phyloP scores from a whole-genome alignment of 2,797 vertebrate genomes.

The Hemitrygon akajei region DNA sequence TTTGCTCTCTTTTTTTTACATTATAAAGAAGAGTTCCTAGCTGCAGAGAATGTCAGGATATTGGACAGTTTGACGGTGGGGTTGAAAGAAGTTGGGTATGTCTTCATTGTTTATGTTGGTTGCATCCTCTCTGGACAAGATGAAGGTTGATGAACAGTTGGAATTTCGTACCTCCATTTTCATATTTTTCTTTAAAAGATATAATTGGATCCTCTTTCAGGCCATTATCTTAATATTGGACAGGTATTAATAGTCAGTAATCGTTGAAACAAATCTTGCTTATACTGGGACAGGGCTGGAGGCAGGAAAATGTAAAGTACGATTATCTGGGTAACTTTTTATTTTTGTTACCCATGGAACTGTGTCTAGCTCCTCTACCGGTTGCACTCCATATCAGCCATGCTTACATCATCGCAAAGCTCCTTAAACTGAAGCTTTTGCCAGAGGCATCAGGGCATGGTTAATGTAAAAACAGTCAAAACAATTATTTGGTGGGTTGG shows the following conservation, averaged over 20 bases:
- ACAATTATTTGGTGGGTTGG: no score
- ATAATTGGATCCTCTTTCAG: background rate
- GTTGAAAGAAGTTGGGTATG: background rate
- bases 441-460: background rate
- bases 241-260: background rate
- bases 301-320: background rate
- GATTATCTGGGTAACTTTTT: background rate
- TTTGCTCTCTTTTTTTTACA: no score
- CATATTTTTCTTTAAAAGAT: background rate
- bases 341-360: background rate
- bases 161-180: background rate
- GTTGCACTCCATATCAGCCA: background rate
- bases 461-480: background rate
- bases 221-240: background rate
- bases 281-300: background rate
- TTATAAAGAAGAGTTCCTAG: no score
- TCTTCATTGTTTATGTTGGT: background rate
- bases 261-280: background rate
- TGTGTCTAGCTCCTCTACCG: background rate
- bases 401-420: background rate
- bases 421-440: background rate
- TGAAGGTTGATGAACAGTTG: background rate
- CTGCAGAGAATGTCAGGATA: no score
- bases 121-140: background rate
- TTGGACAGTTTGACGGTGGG: background rate